Evolutionary conservation across 2,113 vertebrate species (phyloP).

Genomic region (Physeter macrocephalus): DNA sequence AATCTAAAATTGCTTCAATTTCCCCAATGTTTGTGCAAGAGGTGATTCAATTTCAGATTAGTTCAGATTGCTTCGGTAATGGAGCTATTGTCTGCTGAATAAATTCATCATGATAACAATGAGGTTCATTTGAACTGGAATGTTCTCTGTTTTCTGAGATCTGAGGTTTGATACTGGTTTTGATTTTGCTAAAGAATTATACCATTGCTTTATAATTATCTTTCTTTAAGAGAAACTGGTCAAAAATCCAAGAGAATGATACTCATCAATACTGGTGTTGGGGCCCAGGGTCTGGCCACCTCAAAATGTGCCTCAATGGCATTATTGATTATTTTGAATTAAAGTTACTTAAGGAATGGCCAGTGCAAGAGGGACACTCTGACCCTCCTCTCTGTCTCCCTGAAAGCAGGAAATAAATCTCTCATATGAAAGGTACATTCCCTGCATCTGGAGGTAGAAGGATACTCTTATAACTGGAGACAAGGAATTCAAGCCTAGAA

Average conservation of each 20-base stretch:
- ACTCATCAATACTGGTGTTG: background rate
- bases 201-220: background rate
- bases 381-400: background rate
- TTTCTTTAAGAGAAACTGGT: background rate
- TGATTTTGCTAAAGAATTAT: slow-evolving; percentile 7
- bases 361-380: background rate
- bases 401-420: no score
- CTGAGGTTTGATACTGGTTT: slow-evolving; percentile 39
- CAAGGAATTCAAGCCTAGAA: background rate
- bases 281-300: background rate
- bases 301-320: background rate
- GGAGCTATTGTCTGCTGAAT: slow-evolving; percentile 26
- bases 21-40: background rate
- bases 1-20: slow-evolving; percentile 60
- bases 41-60: slow-evolving; percentile 67
- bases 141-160: background rate
- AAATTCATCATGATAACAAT: slow-evolving; percentile 33
- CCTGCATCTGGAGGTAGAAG: background rate
- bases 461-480: background rate
- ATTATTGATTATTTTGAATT: background rate
- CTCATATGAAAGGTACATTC: background rate
- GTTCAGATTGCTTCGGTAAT: slow-evolving; percentile 51
- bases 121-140: slow-evolving; percentile 38
- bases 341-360: background rate
- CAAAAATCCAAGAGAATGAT: background rate